A percentile compares a stretch with the other conserved stretches of the same genome.
phyloP scores from a whole-genome alignment of 2,797 vertebrate genomes.

The Schizothorax lantsangensis region DNA sequence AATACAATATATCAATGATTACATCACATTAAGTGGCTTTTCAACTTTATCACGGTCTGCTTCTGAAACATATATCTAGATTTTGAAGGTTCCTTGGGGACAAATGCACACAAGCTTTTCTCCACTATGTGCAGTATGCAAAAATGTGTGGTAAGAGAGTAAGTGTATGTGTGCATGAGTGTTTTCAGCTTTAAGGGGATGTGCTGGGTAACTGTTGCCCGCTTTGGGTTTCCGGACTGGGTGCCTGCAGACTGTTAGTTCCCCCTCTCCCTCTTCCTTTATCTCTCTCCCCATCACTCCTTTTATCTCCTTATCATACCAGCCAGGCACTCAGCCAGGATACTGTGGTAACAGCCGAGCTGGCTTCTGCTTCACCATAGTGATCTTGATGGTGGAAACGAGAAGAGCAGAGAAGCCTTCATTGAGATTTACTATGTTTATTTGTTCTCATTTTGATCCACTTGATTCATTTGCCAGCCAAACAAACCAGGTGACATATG shows the following conservation, averaged over 20 bases:
- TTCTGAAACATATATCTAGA: background rate
- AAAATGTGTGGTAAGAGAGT: constrained; percentile 40
- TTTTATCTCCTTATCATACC: constrained; percentile 73
- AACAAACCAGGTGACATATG: background rate
- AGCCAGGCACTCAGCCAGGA: constrained; percentile 91
- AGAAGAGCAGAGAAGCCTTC: constrained; percentile 15
- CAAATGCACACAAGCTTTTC: constrained; percentile 10
- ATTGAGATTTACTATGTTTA: background rate
- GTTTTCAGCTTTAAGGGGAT: constrained; percentile 67
- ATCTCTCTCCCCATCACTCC: constrained; percentile 60
- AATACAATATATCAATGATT: background rate
- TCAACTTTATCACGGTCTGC: background rate
- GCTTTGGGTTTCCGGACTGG: constrained; percentile 76
- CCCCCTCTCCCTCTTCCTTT: constrained; percentile 65
- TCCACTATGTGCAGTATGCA: background rate
- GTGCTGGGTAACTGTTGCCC: constrained; percentile 78
- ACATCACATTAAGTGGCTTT: background rate
- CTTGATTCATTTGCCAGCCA: background rate
- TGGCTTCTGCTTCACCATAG: constrained; percentile 74
- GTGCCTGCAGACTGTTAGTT: constrained; percentile 67
- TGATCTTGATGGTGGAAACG: constrained; percentile 69
- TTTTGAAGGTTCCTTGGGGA: constrained; percentile 25
- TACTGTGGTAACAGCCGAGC: constrained; percentile 90
- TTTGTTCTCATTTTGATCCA: constrained; percentile 5
- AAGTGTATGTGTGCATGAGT: constrained; percentile 32